phyloP scores from a whole-genome alignment of 1,140 invertebrate genomes.

The Dufourea novaeangliae region DNA sequence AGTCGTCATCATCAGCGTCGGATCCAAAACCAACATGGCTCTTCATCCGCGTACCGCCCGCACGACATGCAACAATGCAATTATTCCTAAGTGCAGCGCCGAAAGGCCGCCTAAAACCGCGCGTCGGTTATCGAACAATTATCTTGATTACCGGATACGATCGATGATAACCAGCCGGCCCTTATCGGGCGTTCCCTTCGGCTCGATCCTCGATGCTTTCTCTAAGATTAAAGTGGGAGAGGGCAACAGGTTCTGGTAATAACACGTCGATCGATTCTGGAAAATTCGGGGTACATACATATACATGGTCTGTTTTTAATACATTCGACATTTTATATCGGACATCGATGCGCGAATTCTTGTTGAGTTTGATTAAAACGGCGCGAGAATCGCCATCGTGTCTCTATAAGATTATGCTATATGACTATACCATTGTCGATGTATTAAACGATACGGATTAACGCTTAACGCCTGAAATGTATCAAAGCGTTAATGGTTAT shows the following conservation, averaged over 20 bases:
- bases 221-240: conserved; percentile 44
- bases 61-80: conserved; percentile 47
- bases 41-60: neutral
- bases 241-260: neutral
- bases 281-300: conserved; percentile 8
- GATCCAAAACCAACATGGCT: conserved; percentile 40
- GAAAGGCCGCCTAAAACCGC: conserved; percentile 49
- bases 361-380: neutral
- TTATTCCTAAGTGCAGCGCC: conserved; percentile 55
- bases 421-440: too few relatives aligned
- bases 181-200: conserved; percentile 14
- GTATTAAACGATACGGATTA: too few relatives aligned
- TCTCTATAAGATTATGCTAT: too few relatives aligned
- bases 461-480: too few relatives aligned
- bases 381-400: too few relatives aligned
- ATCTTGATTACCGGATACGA: conserved; percentile 52
- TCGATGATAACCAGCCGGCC: conserved; percentile 27
- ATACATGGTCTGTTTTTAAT: neutral
- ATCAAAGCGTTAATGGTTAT: too few relatives aligned
- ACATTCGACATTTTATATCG: neutral
- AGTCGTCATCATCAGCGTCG: conserved; percentile 33
- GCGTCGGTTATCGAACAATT: conserved; percentile 44
- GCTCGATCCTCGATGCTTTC: conserved; percentile 8
- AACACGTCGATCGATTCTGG: neutral
- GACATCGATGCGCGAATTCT: neutral